Conservation (phyloP, 1,140 invertebrate genomes). For the Bombus huntii region DNA sequence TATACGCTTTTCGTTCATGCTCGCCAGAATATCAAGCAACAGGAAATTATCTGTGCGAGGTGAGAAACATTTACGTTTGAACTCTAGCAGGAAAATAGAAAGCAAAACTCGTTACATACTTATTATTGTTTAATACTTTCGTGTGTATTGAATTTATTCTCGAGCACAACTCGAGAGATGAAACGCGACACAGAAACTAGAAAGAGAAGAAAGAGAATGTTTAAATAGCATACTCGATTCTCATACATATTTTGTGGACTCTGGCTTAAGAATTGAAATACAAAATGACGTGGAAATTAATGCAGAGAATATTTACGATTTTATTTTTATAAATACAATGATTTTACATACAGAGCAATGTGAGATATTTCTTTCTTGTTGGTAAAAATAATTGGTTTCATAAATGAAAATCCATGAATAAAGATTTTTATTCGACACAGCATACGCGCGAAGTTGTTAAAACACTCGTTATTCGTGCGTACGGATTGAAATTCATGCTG, state of each 20-base stretch:
- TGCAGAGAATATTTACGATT: not conserved
- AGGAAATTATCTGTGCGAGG: slow-evolving; percentile 28
- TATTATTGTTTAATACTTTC: not conserved
- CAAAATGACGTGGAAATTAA: not conserved
- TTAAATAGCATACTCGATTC: not conserved
- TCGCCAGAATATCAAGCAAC: not conserved
- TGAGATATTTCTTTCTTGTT: not conserved
- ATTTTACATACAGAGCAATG: not conserved
- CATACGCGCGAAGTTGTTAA: not conserved
- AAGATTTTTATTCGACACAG: not conserved
- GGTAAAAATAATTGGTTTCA: not conserved
- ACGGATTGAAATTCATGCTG: not conserved
- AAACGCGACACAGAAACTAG: not conserved
- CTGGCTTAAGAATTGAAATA: not conserved
- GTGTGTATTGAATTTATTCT: too few relatives aligned
- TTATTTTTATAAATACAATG: not conserved
- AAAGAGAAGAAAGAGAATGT: not conserved
- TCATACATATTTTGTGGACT: not conserved
- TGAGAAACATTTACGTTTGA: slow-evolving; percentile 11
- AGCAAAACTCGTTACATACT: not conserved
- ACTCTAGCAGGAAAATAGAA: not conserved
- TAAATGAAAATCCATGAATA: not conserved
- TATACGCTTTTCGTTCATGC: slow-evolving; percentile 10
- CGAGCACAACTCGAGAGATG: not conserved
- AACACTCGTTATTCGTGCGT: not conserved